phyloP scores from a whole-genome alignment of 2,888 invertebrate genomes.

The Candidula unifasciata region DNA sequence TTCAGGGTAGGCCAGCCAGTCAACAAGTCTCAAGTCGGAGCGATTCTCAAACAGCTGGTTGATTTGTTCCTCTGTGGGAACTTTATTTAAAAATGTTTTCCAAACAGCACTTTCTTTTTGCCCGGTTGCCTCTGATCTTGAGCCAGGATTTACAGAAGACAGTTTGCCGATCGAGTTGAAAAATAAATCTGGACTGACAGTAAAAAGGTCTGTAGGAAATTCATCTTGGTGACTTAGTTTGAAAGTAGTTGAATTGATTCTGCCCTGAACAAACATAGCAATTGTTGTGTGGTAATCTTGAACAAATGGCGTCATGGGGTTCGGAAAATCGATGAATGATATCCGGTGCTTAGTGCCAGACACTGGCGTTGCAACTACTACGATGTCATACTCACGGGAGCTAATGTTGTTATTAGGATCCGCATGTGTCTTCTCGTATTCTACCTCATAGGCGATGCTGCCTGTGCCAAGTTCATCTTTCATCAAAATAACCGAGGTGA shows the following conservation, averaged over 20 bases:
- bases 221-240: constrained; percentile 73
- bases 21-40: constrained; percentile 64
- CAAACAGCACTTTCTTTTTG: constrained; percentile 76
- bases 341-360: constrained; percentile 33
- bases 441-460: constrained; percentile 62
- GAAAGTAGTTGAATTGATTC: constrained; percentile 79
- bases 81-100: constrained; percentile 81
- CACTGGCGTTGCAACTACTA: constrained; percentile 81
- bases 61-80: constrained; percentile 75
- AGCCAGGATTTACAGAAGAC: constrained; percentile 66
- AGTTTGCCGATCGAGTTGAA: constrained; percentile 80
- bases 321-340: constrained; percentile 76
- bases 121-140: constrained; percentile 62
- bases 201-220: constrained; percentile 78
- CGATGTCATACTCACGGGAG: constrained; percentile 79
- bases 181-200: constrained; percentile 79
- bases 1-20: constrained; percentile 74
- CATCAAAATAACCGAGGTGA: constrained; percentile 65
- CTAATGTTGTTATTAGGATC: constrained; percentile 38
- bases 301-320: constrained; percentile 25
- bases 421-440: constrained; percentile 55
- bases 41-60: constrained; percentile 78
- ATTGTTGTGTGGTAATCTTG: constrained; percentile 80
- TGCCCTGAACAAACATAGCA: constrained; percentile 81
- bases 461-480: constrained; percentile 58